Conservation (phyloP, 37 sponge, comb jelly and placozoan species). For the Aplysina aerophoba region DNA sequence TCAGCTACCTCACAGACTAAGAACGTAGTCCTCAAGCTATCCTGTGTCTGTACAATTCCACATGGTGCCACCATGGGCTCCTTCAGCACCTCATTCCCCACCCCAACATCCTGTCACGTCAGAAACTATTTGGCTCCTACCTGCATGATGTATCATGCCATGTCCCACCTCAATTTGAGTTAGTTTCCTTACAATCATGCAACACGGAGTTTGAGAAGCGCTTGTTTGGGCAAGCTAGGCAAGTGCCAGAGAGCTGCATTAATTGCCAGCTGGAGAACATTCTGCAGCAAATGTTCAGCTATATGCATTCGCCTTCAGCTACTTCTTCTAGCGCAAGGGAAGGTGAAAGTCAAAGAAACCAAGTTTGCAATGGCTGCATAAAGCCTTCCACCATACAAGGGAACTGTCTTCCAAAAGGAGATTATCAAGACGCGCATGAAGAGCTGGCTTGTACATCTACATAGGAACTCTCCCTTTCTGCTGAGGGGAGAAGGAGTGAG, state of each 20-base stretch:
- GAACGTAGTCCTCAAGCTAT: conserved; percentile 27
- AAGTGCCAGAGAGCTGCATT: conserved; percentile 17
- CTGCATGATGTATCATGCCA: conserved; percentile 23
- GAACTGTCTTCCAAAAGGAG: conserved; percentile 13
- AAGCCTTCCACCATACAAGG: neutral
- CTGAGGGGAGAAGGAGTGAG: conserved; percentile 11
- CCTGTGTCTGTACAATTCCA: conserved; percentile 38
- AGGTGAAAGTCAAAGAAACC: neutral
- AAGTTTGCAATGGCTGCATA: conserved; percentile 4
- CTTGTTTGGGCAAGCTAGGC: conserved; percentile 30
- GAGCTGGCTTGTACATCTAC: conserved; percentile 39
- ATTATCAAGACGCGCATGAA: neutral
- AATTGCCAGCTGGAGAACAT: conserved; percentile 43
- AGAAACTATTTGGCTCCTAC: conserved; percentile 25
- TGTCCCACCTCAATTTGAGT: conserved; percentile 28
- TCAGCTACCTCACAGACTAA: conserved; percentile 25
- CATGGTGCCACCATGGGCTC: conserved; percentile 46
- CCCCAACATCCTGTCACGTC: neutral
- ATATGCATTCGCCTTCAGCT: too few species aligned
- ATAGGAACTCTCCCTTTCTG: conserved; percentile 15
- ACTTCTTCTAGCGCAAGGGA: neutral
- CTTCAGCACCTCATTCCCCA: conserved; percentile 16
- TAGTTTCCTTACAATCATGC: conserved; percentile 6
- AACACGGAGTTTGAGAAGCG: conserved; percentile 44
- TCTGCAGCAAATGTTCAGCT: neutral